Evolutionary conservation across 2,888 invertebrate species (phyloP), one percentile per base, ranked within the genome.

Genomic region (Mallateleia sp.): DNA sequence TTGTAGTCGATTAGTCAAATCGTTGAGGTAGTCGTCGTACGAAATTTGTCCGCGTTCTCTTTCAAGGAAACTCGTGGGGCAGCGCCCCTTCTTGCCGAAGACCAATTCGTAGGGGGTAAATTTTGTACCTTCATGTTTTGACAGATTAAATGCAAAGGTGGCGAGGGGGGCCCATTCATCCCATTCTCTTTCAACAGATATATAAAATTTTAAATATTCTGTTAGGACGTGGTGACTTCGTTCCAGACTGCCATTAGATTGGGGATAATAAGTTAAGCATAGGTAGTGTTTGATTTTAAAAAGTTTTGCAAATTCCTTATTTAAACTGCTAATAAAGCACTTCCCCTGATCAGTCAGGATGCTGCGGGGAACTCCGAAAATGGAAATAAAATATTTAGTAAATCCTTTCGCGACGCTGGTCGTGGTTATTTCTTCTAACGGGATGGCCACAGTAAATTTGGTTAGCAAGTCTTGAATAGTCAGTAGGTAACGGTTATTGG

Each of bases 281-380:
- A 60, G 20, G 9, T 34, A 32, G n/a, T 60, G 34, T n/a, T 34
- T 34, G 6, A 60, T 60, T 60, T 60, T 34, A 34, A 34, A 60
- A 20, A 60, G 1, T 60, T 34, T 32, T 3, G 34, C 34, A 15
- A 60, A 20, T 60, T 60, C 32, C 25, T 60, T 60, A 11, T 60
- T 34, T 6, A 60, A 2, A 8, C 34, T 34, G 34, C 58, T 60
- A 3, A 34, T 34, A 34, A 60, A 60, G 28, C 47, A 47, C 18
- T 47, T 47, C 11, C 47, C 47, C 2, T 47, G 47, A 14, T 56
- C 56, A 1, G 32, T 56, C 1, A 56, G 56, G 8, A 56, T 32
- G 9, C 18, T n/a, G 14, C 22, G 8, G 4, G 56, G 56, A 1
- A 18, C 14, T 14, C 56, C 32, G 18, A 56, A 56, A 15, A n/a